Evolutionary conservation across 2,113 vertebrate species (phyloP).

Genomic region (Burhinus bistriatus): DNA sequence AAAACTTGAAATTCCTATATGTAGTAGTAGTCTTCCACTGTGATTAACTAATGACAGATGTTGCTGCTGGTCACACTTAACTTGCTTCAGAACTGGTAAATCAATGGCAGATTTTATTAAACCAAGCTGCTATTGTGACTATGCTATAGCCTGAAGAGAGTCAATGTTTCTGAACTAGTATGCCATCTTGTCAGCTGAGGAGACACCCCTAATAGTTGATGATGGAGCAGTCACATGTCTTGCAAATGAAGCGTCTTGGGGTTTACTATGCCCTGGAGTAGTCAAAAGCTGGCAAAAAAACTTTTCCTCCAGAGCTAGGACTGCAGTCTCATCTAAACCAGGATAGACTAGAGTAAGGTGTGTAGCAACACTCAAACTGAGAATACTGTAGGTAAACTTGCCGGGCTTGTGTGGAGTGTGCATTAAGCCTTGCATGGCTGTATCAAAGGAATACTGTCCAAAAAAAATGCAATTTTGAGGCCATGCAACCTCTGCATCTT

Average conservation of each 20-base stretch:
- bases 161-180: neutral
- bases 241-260: neutral
- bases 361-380: neutral
- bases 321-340: neutral
- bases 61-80: neutral
- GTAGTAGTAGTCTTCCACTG: neutral
- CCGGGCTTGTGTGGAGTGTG: neutral
- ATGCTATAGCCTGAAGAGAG: neutral
- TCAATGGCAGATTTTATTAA: neutral
- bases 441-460: neutral
- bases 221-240: neutral
- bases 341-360: neutral
- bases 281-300: too few species aligned
- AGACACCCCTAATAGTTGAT: neutral
- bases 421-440: neutral
- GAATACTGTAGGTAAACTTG: neutral
- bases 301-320: neutral
- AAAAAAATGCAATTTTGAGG: neutral
- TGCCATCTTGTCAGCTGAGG: neutral
- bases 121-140: neutral
- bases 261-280: neutral
- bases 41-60: neutral
- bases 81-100: neutral
- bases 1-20: neutral
- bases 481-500: neutral